Evolutionary conservation across 2,113 vertebrate genomes (phyloP).

Genomic region (Misgurnus anguillicaudatus): DNA sequence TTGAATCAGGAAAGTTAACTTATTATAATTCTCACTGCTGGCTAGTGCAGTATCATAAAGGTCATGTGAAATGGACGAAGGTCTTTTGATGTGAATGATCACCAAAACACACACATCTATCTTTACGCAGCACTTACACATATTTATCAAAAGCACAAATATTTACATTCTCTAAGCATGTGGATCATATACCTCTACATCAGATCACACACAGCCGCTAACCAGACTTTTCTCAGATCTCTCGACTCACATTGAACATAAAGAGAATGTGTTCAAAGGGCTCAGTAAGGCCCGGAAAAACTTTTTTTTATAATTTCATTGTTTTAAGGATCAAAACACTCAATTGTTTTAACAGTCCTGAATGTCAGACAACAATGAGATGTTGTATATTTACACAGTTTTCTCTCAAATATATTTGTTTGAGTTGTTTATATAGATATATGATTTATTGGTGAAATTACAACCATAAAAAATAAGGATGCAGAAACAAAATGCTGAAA

Average conservation of each 20-base stretch:
- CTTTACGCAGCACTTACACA: neutral
- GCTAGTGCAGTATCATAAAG: neutral
- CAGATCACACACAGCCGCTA: neutral
- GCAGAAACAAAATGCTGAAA: neutral
- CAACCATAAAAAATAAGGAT: neutral
- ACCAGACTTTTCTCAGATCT: conserved; percentile 10
- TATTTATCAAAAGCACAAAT: conserved; percentile 23
- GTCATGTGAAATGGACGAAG: neutral
- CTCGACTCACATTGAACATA: conserved; percentile 6
- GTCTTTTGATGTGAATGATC: neutral
- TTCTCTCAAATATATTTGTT: neutral
- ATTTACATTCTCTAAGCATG: conserved; percentile 42
- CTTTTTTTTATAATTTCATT: neutral
- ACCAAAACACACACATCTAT: conserved; percentile 2
- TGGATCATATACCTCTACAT: conserved; percentile 1
- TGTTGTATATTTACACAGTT: neutral
- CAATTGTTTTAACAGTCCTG: neutral
- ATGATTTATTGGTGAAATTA: neutral
- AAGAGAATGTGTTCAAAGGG: neutral
- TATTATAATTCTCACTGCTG: neutral
- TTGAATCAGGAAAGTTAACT: neutral
- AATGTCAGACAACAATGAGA: neutral
- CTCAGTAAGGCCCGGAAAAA: neutral
- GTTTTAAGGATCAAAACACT: conserved; percentile 8
- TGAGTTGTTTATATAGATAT: neutral